phyloP scores from a whole-genome alignment of 2,113 vertebrate genomes.

The Spheniscus mendiculus region DNA sequence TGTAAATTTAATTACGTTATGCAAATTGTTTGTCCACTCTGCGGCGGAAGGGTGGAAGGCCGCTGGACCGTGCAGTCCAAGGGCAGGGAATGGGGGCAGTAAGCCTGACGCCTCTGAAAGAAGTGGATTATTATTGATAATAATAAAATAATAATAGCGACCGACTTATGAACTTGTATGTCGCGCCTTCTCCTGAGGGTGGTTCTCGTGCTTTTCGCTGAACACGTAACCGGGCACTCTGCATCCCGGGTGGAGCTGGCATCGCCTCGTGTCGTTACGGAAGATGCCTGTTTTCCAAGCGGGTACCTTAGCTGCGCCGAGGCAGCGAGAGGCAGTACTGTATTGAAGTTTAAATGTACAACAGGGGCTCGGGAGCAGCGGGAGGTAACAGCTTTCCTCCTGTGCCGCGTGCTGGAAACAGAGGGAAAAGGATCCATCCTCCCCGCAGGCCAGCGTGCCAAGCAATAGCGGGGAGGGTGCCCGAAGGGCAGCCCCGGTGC shows the following conservation, averaged over 20 bases:
- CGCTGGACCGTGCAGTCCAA: fast-evolving
- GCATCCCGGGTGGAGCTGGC: background rate
- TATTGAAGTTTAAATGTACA: fast-evolving
- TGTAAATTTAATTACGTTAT: slow-evolving; percentile 70
- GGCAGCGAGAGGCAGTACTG: background rate
- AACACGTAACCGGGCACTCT: fast-evolving
- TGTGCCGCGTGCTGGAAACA: no score
- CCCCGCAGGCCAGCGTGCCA: fast-evolving
- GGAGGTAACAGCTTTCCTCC: background rate
- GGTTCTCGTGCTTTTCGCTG: background rate
- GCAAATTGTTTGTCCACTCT: slow-evolving; percentile 51
- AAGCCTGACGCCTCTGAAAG: background rate
- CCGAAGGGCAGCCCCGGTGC: background rate
- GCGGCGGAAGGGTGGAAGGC: background rate
- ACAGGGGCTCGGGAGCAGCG: background rate
- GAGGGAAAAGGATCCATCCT: background rate
- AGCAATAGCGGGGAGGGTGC: background rate
- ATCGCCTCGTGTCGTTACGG: fast-evolving
- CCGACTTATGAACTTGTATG: fast-evolving
- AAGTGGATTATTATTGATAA: no score
- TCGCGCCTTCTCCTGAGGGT: background rate
- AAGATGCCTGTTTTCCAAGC: background rate
- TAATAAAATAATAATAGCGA: fast-evolving
- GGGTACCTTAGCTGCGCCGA: background rate
- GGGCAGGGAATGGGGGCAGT: background rate